A percentile compares a stretch with the other conserved stretches of the same genome.
phyloP scores from a whole-genome alignment of 2,888 invertebrate species.

The Polydrusus pterygomalis region DNA sequence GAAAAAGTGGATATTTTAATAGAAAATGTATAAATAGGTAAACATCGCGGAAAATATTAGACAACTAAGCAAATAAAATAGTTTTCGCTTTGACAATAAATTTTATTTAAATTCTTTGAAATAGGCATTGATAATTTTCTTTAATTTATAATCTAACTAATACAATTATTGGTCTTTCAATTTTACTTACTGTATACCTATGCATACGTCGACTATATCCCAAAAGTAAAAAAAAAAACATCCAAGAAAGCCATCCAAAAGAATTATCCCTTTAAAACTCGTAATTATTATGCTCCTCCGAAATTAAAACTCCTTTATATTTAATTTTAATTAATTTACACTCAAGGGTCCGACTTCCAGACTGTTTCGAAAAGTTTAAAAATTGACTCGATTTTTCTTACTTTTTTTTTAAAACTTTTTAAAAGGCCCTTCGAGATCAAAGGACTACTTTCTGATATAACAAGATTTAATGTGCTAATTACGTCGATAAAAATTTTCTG shows the following conservation, averaged over 20 bases:
- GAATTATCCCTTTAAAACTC: slow-evolving; percentile 25
- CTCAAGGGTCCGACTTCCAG: slow-evolving; percentile 46
- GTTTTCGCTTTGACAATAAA: no score
- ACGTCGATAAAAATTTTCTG: slow-evolving; percentile 38
- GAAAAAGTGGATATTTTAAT: no score
- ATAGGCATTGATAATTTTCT: no score
- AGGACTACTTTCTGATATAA: slow-evolving; percentile 50
- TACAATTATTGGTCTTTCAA: no score
- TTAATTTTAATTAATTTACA: slow-evolving; percentile 54
- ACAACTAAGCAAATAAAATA: no score
- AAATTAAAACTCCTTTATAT: slow-evolving; percentile 49
- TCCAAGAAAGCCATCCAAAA: slow-evolving; percentile 19
- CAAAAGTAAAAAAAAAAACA: slow-evolving; percentile 28
- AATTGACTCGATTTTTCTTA: slow-evolving; percentile 44
- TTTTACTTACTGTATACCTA: no score
- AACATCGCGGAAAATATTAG: no score
- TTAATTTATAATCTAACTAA: background rate
- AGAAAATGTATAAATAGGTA: no score
- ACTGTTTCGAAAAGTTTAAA: slow-evolving; percentile 39
- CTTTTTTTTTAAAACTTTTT: slow-evolving; percentile 42
- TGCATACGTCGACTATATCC: no score
- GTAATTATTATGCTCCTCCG: slow-evolving; percentile 43
- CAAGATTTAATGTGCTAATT: slow-evolving; percentile 44
- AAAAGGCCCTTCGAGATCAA: slow-evolving; percentile 46
- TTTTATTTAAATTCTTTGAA: no score